A percentile compares a stretch with the other conserved stretches of the same genome.
phyloP scores from a whole-genome alignment of 1,140 invertebrate species.

The Eumeta japonica region DNA sequence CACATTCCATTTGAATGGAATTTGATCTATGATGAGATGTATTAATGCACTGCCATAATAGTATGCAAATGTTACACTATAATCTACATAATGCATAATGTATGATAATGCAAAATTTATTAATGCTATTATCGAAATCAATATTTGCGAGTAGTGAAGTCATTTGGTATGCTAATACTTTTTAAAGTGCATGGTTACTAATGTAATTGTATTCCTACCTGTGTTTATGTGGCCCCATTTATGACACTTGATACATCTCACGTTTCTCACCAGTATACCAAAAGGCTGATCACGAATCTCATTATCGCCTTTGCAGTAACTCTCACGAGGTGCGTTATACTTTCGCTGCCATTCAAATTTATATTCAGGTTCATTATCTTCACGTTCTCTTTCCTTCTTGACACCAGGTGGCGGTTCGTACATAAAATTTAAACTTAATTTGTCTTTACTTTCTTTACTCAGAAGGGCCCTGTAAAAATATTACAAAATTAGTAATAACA shows the following conservation, averaged over 20 bases:
- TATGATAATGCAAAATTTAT: too few species aligned
- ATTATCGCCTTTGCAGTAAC: slow-evolving; percentile 92
- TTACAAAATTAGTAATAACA: slow-evolving; percentile 7
- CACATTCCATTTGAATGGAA: too few species aligned
- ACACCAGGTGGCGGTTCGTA: slow-evolving; percentile 99
- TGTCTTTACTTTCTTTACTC: slow-evolving; percentile 98
- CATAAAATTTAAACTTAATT: slow-evolving; percentile 98
- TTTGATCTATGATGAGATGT: too few species aligned
- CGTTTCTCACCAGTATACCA: slow-evolving; percentile 96
- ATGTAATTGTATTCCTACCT: slow-evolving; percentile 67
- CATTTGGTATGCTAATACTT: too few species aligned
- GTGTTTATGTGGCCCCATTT: slow-evolving; percentile 99
- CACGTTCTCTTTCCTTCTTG: slow-evolving; percentile 85
- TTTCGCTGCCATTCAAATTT: slow-evolving; percentile 99
- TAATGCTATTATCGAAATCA: too few species aligned
- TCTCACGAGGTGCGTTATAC: slow-evolving; percentile 97
- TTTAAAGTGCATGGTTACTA: too few species aligned
- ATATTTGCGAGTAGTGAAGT: too few species aligned
- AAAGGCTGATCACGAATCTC: slow-evolving; percentile 98
- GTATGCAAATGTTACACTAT: too few species aligned
- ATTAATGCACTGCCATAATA: too few species aligned
- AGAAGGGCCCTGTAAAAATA: slow-evolving; percentile 76
- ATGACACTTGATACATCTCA: slow-evolving; percentile 97
- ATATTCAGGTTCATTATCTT: slow-evolving; percentile 93
- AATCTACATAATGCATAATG: too few species aligned